phyloP scores from a whole-genome alignment of 2,113 vertebrate species.

The Nothocercus julius region DNA sequence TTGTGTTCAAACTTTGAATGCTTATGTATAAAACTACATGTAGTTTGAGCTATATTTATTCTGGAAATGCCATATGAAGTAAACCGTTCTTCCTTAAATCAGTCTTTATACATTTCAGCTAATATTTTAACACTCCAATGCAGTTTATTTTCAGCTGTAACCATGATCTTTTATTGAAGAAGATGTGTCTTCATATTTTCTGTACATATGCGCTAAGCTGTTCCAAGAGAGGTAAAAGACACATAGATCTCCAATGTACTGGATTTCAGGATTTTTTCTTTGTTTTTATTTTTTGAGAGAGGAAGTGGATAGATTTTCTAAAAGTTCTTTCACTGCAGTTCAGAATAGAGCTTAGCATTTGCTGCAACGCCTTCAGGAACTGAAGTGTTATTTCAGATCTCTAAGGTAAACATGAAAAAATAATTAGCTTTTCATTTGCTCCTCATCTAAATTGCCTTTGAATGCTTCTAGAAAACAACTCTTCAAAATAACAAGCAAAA shows the following conservation, averaged over 20 bases:
- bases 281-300: background rate
- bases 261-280: background rate
- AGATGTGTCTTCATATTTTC: background rate
- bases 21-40: background rate
- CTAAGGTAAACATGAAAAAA: background rate
- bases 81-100: background rate
- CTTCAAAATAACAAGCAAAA: constrained; percentile 5
- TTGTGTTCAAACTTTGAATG: background rate
- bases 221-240: background rate
- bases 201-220: background rate
- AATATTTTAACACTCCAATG: background rate
- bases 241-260: background rate
- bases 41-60: background rate
- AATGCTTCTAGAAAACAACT: background rate
- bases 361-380: background rate
- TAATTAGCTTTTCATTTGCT: background rate
- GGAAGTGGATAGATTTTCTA: background rate
- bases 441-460: constrained; percentile 7
- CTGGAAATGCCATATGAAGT: background rate
- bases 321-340: background rate
- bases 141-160: background rate
- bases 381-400: background rate
- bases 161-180: background rate
- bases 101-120: background rate
- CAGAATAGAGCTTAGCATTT: background rate